Conservation (phyloP, 2,888 invertebrate species). For the Agrotis ipsilon region DNA sequence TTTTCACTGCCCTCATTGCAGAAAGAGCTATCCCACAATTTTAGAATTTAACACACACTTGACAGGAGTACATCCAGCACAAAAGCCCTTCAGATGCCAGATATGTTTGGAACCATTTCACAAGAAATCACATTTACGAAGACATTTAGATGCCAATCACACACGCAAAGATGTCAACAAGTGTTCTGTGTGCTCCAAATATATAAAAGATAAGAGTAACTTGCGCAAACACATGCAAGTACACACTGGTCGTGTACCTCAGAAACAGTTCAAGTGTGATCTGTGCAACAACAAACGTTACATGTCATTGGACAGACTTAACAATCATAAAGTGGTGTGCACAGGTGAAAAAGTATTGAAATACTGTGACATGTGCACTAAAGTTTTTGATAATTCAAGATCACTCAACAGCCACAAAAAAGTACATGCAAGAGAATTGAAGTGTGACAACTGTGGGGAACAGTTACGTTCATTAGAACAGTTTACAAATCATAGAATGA, state of each 20-base stretch:
- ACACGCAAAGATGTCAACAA: slow-evolving; percentile 90
- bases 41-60: slow-evolving; percentile 90
- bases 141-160: slow-evolving; percentile 89
- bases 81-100: slow-evolving; percentile 90
- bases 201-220: slow-evolving; percentile 90
- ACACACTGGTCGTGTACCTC: slow-evolving; percentile 89
- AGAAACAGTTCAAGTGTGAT: slow-evolving; percentile 91
- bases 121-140: slow-evolving; percentile 88
- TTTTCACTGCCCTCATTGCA: slow-evolving; percentile 90
- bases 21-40: slow-evolving; percentile 90
- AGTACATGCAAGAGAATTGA: slow-evolving; percentile 89
- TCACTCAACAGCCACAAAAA: slow-evolving; percentile 90
- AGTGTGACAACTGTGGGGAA: slow-evolving; percentile 89
- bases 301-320: slow-evolving; percentile 89
- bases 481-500: slow-evolving; percentile 88
- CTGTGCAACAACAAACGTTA: slow-evolving; percentile 90
- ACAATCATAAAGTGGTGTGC: slow-evolving; percentile 90
- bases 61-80: slow-evolving; percentile 89
- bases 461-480: slow-evolving; percentile 89
- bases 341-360: slow-evolving; percentile 89
- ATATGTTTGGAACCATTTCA: slow-evolving; percentile 90
- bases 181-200: slow-evolving; percentile 90
- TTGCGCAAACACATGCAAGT: slow-evolving; percentile 91
- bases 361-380: slow-evolving; percentile 90
- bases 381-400: slow-evolving; percentile 90